Base-by-base conservation (phyloP, 35 echinoderm and acorn worm species). In the Apostichopus japonicus region DNA sequence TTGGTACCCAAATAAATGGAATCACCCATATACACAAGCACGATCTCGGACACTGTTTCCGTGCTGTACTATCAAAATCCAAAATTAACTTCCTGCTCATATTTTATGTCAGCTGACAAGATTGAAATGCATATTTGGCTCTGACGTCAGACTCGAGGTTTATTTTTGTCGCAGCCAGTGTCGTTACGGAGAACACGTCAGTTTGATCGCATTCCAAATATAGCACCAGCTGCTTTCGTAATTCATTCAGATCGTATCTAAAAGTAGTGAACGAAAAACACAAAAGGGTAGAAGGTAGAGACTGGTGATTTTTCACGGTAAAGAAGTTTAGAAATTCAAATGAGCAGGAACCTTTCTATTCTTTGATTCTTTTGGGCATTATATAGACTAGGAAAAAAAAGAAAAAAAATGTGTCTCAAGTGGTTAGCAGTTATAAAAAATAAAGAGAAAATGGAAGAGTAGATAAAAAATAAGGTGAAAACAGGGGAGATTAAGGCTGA, bases 111-210 rank as follows among this genome's bases (percentile, higher is more conserved):
- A 84, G 81, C 17, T 84, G 81, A 84, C 81, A 23, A 84, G 81
- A 58, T 84, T 84, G 55, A 84, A 84, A 84, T 58, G 81, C 81
- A 84, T 84, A 58, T 84, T 84, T 84, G 81, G 54, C 19, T 57
- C 81, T 84, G 81, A 84, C 81, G 81, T 84, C 81, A 84, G 81
- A 84, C 81, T 23, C 8, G 5, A n/a, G 56, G 71, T 13, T 9
- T 84, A 84, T 84, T 84, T 84, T 84, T 84, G 81, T 84, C 81
- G 57, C 81, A 84, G 81, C 81, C 81, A 58, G 21, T 84, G 81
- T 84, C 81, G 54, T 84, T 84, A 84, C 56, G 54, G 81, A 84
- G 81, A 55, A 84, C 81, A 84, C 81, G 81, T 84, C 81, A 84
- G 81, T 84, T 84, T 84, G 81, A n/a, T 84, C 23, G 81, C 23